Evolutionary conservation across 2,113 vertebrate genomes (phyloP).

Genomic region (Tapirus terrestris): DNA sequence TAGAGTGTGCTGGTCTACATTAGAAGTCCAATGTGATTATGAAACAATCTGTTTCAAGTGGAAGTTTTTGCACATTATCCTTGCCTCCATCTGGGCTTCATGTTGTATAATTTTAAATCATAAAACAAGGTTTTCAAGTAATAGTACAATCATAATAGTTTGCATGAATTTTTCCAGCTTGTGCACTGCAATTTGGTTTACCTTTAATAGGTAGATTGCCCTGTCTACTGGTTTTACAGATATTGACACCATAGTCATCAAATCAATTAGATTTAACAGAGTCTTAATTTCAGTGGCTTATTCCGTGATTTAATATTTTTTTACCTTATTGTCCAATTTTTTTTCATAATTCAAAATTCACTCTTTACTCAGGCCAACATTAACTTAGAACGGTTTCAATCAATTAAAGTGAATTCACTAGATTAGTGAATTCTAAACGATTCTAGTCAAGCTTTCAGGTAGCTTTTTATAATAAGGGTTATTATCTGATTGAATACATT

Average conservation of each 20-base stretch:
- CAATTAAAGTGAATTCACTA: background rate
- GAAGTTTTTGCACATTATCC: slow-evolving; percentile 71
- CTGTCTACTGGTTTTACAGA: background rate
- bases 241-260: background rate
- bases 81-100: slow-evolving; percentile 72
- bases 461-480: background rate
- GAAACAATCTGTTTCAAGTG: slow-evolving; percentile 74
- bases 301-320: background rate
- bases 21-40: slow-evolving; percentile 77
- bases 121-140: slow-evolving; percentile 61
- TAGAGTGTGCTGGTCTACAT: slow-evolving; percentile 71
- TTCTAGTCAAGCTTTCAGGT: background rate
- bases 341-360: background rate
- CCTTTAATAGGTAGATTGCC: background rate
- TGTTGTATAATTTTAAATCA: slow-evolving; percentile 48
- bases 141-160: slow-evolving; percentile 45
- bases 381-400: background rate
- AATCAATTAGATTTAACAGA: background rate
- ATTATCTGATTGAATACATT: background rate
- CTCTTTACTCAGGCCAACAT: background rate
- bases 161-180: slow-evolving; percentile 46
- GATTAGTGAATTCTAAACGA: background rate
- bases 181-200: background rate
- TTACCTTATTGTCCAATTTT: background rate
- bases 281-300: background rate